Conservation (phyloP, 2,888 invertebrate genomes). For the Cremastobaeus sp. region DNA sequence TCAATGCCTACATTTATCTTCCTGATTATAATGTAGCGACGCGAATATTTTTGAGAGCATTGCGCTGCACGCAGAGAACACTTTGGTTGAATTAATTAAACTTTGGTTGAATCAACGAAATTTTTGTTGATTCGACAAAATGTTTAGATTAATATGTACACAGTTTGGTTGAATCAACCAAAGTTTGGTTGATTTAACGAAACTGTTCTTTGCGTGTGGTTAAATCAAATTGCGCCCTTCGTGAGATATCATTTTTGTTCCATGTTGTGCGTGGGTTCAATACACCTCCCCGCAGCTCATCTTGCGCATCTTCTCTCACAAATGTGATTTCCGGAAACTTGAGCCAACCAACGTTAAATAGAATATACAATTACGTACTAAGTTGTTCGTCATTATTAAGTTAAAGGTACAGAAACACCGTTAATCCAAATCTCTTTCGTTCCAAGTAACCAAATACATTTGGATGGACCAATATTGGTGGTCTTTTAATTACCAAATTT, state of each 20-base stretch:
- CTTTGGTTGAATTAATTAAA: too few species aligned
- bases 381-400: constrained; percentile 20
- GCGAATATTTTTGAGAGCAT: constrained; percentile 65
- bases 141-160: too few species aligned
- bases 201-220: too few species aligned
- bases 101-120: too few species aligned
- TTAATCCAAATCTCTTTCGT: too few species aligned
- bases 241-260: constrained; percentile 64
- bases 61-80: constrained; percentile 65
- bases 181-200: too few species aligned
- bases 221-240: constrained; percentile 1
- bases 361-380: constrained; percentile 40
- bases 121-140: too few species aligned
- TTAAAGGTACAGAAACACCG: constrained; percentile 9
- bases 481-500: constrained; percentile 20
- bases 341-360: constrained; percentile 41
- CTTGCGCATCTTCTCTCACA: constrained; percentile 39
- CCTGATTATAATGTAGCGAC: too few species aligned
- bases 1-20: too few species aligned
- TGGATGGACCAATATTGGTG: constrained; percentile 16
- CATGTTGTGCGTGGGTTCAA: constrained; percentile 46
- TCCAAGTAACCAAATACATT: constrained; percentile 55
- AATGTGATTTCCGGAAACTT: constrained; percentile 63
- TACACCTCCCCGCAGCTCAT: constrained; percentile 44
- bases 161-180: too few species aligned